phyloP scores from a whole-genome alignment of 2,888 invertebrate genomes.

The Pharmacophagus antenor region DNA sequence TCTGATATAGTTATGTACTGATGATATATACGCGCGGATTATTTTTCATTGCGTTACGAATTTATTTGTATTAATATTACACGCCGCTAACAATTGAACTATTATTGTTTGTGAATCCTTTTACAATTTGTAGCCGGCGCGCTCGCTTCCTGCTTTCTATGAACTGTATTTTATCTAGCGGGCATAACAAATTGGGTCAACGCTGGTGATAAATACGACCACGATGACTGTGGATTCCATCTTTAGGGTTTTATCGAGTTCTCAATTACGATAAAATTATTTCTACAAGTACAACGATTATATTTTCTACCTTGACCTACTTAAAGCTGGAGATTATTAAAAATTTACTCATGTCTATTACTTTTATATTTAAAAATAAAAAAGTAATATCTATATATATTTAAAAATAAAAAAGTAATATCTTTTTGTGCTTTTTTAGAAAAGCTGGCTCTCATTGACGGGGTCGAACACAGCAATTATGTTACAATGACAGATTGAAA shows the following conservation, averaged over 20 bases:
- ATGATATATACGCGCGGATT: background rate
- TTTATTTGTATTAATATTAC: constrained; percentile 13
- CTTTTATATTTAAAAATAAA: too few species aligned
- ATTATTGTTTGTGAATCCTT: constrained; percentile 36
- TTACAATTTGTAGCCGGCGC: constrained; percentile 48
- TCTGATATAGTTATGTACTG: too few species aligned
- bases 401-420: too few species aligned
- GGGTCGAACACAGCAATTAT: too few species aligned
- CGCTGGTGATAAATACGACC: constrained; percentile 43
- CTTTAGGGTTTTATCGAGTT: constrained; percentile 33
- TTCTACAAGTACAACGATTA: background rate
- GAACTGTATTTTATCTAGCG: constrained; percentile 52
- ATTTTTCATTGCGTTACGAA: background rate
- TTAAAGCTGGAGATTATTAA: too few species aligned
- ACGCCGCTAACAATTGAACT: constrained; percentile 15
- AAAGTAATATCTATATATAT: too few species aligned
- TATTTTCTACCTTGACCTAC: too few species aligned
- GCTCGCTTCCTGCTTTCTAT: constrained; percentile 58
- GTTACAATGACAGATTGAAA: too few species aligned
- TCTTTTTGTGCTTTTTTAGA: too few species aligned
- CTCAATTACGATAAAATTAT: constrained; percentile 33
- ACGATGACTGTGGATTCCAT: constrained; percentile 42
- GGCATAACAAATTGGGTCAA: constrained; percentile 64
- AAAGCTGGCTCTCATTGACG: too few species aligned
- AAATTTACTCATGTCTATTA: too few species aligned